Percentiles rank a stretch among this genome's conserved stretches.
These are phyloP conservation scores for Myiopsitta monachus DNA, from an alignment of 2,113 vertebrate species.

Conservation along the genomic window DNA sequence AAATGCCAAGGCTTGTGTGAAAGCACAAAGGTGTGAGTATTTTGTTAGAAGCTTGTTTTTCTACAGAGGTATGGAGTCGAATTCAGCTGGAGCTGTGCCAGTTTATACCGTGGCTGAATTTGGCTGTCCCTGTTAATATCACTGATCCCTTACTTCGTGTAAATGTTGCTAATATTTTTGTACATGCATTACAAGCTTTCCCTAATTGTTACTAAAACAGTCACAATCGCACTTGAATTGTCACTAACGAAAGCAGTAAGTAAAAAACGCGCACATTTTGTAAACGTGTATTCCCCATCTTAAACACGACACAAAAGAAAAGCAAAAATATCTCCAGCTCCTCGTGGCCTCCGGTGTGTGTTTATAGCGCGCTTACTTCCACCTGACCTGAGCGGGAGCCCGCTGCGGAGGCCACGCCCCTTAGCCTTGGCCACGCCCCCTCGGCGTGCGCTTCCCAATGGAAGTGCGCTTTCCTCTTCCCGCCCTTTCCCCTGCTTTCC, in stretches of 20 bases:
- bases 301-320: neutral
- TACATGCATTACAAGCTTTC: neutral
- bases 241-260: neutral
- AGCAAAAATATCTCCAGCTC: neutral
- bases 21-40: neutral
- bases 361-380: neutral
- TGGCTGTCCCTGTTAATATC: neutral
- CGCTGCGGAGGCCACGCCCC: too few relatives aligned
- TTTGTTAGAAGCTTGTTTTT: neutral
- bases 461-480: neutral
- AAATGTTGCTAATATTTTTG: constrained; percentile 11
- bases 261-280: neutral
- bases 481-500: neutral
- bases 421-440: neutral
- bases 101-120: neutral
- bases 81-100: neutral
- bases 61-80: neutral
- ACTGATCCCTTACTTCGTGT: neutral
- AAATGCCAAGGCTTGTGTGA: neutral
- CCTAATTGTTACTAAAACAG: neutral
- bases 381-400: neutral
- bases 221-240: neutral
- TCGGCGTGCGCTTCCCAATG: neutral
- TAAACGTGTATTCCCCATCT: neutral
- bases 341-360: rapidly evolving